phyloP scores from a whole-genome alignment of 2,113 vertebrate species.

The Antechinus flavipes region DNA sequence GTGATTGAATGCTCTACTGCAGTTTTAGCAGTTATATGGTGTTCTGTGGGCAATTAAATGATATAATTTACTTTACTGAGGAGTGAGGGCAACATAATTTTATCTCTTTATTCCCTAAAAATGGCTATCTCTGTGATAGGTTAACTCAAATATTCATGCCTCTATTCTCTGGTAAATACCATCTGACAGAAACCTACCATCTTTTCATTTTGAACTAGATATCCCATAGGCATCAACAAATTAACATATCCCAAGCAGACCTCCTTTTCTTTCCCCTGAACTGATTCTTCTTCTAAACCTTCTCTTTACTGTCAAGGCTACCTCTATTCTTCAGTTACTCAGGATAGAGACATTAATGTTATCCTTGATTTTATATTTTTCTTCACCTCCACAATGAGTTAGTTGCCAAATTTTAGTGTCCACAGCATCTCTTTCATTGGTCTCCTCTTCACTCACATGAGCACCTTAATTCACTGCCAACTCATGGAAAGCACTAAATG shows the following conservation, averaged over 20 bases:
- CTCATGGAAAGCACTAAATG: neutral
- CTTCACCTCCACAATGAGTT: neutral
- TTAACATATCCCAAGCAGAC: neutral
- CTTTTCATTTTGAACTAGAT: neutral
- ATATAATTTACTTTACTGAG: neutral
- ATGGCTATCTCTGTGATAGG: neutral
- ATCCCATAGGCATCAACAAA: neutral
- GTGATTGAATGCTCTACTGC: neutral
- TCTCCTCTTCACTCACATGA: neutral
- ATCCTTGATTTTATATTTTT: neutral
- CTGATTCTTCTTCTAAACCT: neutral
- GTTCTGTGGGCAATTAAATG: neutral
- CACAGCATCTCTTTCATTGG: neutral
- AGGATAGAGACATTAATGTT: neutral
- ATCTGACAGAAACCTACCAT: neutral
- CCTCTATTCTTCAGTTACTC: neutral
- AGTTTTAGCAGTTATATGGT: neutral
- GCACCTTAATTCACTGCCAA: neutral
- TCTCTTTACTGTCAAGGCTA: rapidly evolving
- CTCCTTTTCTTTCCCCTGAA: neutral
- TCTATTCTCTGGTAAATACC: neutral
- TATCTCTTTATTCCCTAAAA: neutral
- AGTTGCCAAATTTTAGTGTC: neutral
- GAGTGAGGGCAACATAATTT: rapidly evolving
- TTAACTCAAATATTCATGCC: neutral